These are phyloP conservation scores for Stenotaenia linearis DNA, from an alignment of 2,888 invertebrate genomes.

Conservation along the genomic window DNA sequence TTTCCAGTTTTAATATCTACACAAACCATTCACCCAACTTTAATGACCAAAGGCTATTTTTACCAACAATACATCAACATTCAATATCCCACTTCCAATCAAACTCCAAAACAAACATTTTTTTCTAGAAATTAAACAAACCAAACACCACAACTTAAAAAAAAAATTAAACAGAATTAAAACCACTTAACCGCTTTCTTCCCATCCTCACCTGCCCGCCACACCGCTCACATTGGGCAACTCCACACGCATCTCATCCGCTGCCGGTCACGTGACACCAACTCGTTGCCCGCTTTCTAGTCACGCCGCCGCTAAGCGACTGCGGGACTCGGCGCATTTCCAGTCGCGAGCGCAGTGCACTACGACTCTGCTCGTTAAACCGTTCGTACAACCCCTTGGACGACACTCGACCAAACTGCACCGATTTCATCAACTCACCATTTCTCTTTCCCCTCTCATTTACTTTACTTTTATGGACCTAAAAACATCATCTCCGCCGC, in stretches of 20 bases:
- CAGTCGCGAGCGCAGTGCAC: slow-evolving; percentile 8
- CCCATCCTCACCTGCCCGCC: not conserved
- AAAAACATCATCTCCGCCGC: not conserved
- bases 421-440: not conserved
- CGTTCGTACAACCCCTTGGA: not conserved
- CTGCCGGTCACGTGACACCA: not conserved
- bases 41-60: no score
- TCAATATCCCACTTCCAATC: no score
- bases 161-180: not conserved
- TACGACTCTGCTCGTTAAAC: not conserved
- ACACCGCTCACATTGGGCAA: slow-evolving; percentile 11
- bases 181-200: not conserved
- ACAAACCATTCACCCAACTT: no score
- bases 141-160: not conserved
- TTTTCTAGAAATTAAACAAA: not conserved
- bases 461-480: slow-evolving; percentile 11
- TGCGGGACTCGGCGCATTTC: slow-evolving; percentile 1
- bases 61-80: no score
- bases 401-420: not conserved
- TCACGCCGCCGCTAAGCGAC: slow-evolving; percentile 10
- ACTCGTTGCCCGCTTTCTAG: not conserved
- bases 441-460: not conserved
- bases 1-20: no score
- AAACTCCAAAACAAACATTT: no score
- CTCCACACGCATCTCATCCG: slow-evolving; percentile 20